A percentile compares a stretch with the other conserved stretches of the same genome.
phyloP scores from a whole-genome alignment of 2,888 invertebrate genomes.

The Agrilus biguttatus region DNA sequence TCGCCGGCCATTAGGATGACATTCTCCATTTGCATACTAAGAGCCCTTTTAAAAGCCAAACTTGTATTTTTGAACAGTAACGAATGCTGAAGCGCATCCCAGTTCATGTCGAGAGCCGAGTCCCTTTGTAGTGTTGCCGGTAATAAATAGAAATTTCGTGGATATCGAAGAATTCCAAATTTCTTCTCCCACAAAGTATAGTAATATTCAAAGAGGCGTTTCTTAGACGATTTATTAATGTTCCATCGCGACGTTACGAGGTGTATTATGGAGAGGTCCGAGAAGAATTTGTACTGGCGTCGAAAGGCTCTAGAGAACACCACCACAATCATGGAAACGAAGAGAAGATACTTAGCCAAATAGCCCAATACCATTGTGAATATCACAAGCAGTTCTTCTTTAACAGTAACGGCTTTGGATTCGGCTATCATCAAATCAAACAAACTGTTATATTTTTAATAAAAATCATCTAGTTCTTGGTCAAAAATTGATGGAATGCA shows the following conservation, averaged over 20 bases:
- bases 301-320: conserved; percentile 9
- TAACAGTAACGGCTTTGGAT: conserved; percentile 1
- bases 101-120: conserved; percentile 36
- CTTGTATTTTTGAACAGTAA: conserved; percentile 36
- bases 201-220: conserved; percentile 25
- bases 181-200: conserved; percentile 39
- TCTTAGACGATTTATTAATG: conserved; percentile 5
- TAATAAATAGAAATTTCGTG: conserved; percentile 29
- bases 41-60: conserved; percentile 35
- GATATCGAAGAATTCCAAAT: conserved; percentile 33
- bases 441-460: too few species aligned
- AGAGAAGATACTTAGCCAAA: conserved; percentile 10
- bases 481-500: too few species aligned
- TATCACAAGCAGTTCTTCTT: conserved; percentile 7
- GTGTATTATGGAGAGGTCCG: conserved; percentile 7
- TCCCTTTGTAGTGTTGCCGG: conserved; percentile 38
- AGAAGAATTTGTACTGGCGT: conserved; percentile 9
- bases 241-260: conserved; percentile 7
- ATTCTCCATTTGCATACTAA: conserved; percentile 35
- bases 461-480: too few species aligned
- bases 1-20: conserved; percentile 39
- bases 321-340: conserved; percentile 10
- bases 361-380: conserved; percentile 9
- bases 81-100: conserved; percentile 38
- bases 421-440: too few species aligned